phyloP scores from a whole-genome alignment of 2,113 vertebrate species.

The Sebastes schlegelii region DNA sequence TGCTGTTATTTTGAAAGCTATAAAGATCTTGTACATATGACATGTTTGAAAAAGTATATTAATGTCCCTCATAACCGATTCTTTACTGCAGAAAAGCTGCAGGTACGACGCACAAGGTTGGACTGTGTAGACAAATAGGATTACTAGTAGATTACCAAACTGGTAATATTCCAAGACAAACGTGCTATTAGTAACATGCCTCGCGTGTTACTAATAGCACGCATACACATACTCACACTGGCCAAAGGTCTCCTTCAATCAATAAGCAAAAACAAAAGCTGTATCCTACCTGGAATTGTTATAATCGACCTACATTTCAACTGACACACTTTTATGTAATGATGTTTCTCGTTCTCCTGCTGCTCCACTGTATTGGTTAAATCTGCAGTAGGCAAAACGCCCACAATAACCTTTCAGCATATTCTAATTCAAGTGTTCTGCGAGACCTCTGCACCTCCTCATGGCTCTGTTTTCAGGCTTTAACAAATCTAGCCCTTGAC shows the following conservation, averaged over 20 bases:
- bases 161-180: constrained; percentile 33
- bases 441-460: too few species aligned
- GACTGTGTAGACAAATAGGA: constrained; percentile 44
- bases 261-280: neutral
- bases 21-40: neutral
- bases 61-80: neutral
- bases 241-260: neutral
- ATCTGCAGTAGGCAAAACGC: too few species aligned
- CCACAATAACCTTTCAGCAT: too few species aligned
- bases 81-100: neutral
- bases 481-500: too few species aligned
- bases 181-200: constrained; percentile 9
- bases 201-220: neutral
- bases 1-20: constrained; percentile 23
- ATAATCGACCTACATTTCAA: neutral
- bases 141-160: constrained; percentile 57
- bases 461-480: too few species aligned
- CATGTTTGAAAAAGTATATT: neutral
- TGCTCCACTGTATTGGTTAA: too few species aligned
- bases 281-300: too few species aligned
- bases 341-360: neutral
- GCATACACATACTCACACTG: neutral
- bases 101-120: constrained; percentile 3
- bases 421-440: too few species aligned
- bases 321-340: neutral